Percentiles rank a stretch among this genome's conserved stretches.
phyloP scores from a whole-genome alignment of 2,797 vertebrate genomes.

The Alosa sapidissima region DNA sequence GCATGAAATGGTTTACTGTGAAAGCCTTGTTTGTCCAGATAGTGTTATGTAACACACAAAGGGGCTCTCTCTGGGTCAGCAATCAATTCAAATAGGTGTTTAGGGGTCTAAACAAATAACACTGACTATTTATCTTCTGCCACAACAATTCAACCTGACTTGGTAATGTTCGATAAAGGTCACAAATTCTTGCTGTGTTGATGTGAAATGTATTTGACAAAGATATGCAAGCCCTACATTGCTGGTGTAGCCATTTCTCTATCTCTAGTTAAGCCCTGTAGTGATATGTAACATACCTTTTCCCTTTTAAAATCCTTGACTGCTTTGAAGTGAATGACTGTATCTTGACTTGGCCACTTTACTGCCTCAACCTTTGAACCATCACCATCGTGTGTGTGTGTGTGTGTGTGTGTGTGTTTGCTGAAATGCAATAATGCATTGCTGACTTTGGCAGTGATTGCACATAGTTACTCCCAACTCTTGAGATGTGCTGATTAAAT shows the following conservation, averaged over 20 bases:
- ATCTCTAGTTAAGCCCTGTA: slow-evolving; percentile 7
- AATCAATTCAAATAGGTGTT: not conserved
- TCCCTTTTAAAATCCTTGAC: slow-evolving; percentile 27
- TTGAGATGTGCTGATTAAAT: slow-evolving; percentile 26
- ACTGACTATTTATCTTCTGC: slow-evolving; percentile 28
- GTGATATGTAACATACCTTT: not conserved
- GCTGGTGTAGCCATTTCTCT: slow-evolving; percentile 20
- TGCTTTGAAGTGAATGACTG: slow-evolving; percentile 39
- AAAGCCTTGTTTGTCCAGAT: not conserved
- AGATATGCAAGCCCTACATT: slow-evolving; percentile 21
- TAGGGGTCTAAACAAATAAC: not conserved
- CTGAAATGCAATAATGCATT: slow-evolving; percentile 45
- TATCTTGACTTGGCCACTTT: slow-evolving; percentile 43
- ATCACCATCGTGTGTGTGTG: not conserved
- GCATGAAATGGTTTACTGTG: not conserved
- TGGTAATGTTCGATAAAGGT: slow-evolving; percentile 25
- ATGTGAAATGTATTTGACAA: slow-evolving; percentile 36
- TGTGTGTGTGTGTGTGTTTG: slow-evolving; percentile 17
- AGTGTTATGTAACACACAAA: not conserved
- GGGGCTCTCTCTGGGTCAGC: not conserved
- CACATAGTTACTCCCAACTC: slow-evolving; percentile 42
- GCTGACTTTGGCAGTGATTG: slow-evolving; percentile 51
- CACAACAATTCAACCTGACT: not conserved
- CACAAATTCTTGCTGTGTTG: slow-evolving; percentile 3
- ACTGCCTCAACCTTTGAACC: slow-evolving; percentile 34